Evolutionary conservation across 2,888 invertebrate genomes (phyloP), one percentile per base, ranked within the genome.

Genomic region (Palloptera scutellata): DNA sequence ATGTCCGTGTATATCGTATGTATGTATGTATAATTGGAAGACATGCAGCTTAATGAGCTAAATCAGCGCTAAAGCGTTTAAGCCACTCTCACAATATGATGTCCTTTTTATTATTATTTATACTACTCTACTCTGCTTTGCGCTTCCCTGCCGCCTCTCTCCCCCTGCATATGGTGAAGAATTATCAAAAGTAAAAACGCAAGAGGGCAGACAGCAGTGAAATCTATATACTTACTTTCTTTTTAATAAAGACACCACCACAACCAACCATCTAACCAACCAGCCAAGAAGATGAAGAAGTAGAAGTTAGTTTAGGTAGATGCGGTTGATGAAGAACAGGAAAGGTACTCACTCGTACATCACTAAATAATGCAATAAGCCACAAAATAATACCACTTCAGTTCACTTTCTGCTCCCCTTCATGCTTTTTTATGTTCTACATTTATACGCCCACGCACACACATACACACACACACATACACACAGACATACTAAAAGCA

Each of bases 61-160:
- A 81, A 79, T 81, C 82, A 78, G 75, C 75, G 80, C 78, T 79
- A 79, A 82, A 80, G 77, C 79, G 75, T 75, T 78, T 75, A 75
- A 76, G 70, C 78, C 75, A 72, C 79, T 77, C 30, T 30, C 75
- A 61, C 70, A 71, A 66, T 64, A 66, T 73, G 71, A 74, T 71
- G 72, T 72, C 30, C 30, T 30, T 30, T 30, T 30, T 30, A 30
- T 30, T 30, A 30, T 30, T 30, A 30, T 30, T 30, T 30, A 6
- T 30, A 30, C 2, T 30, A 6, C 30, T 30, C 3, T 30, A n/a
- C 6, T 2, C 30, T 30, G 30, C 30, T 30, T 30, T 30, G 6
- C 30, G 2, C 30, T 6, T 30, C 6, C 30, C 30, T n/a, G n/a
- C n/a, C n/a, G n/a, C n/a, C 30, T 30, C 30, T 4, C 30, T 20